Base-by-base conservation (phyloP, 1,140 invertebrate genomes). In the Eumaeus atala region DNA sequence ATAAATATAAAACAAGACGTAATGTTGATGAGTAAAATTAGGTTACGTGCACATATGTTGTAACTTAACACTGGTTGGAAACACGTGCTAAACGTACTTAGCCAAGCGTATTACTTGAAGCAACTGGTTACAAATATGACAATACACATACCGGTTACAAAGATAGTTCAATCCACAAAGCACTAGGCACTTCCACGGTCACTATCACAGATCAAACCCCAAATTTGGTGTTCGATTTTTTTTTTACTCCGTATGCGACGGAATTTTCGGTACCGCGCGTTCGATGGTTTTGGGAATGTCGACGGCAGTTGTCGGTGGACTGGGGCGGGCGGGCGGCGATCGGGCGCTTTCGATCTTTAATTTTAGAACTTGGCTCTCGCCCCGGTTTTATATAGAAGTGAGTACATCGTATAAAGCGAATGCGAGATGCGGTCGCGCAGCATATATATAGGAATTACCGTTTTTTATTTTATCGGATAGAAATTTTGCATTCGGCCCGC, bases 371-470 rank as follows among this genome's bases (percentile, higher is more conserved):
- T 86, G 83, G 83, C 83, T 71, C 78, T 80, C 78, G 76, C 80
- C 80, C 80, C 77, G 78, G 83, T 84, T 86, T 86, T 84, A 86
- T 86, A 86, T 86, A 86, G 83, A 69, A 77, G 78, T 86, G 83
- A 86, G 80, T 84, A 84, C 80, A 86, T 86, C 78, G 72, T 83
- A 83, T 86, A 84, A 83, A 84, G 58, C 77, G 74, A 79, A 78
- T 82, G 67, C 73, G 77, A 81, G 80, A 84, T 84, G 76, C 69
- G 76, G 73, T 75, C 69, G 67, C 63, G 63, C 51, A 61, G 66
- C 64, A 70, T 74, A 70, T 76, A 82, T 86, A 83, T 84, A 84
- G 80, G 74, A 77, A 81, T 86, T 84, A 84, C 79, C 67, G 73
- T 61, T 81, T 79, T 81, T 84, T 85, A 78, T 83, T 73, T 74